Evolutionary conservation across 2,113 vertebrate genomes (phyloP), one percentile per base, ranked within the genome.

Genomic region (Gasterosteus aculeatus): DNA sequence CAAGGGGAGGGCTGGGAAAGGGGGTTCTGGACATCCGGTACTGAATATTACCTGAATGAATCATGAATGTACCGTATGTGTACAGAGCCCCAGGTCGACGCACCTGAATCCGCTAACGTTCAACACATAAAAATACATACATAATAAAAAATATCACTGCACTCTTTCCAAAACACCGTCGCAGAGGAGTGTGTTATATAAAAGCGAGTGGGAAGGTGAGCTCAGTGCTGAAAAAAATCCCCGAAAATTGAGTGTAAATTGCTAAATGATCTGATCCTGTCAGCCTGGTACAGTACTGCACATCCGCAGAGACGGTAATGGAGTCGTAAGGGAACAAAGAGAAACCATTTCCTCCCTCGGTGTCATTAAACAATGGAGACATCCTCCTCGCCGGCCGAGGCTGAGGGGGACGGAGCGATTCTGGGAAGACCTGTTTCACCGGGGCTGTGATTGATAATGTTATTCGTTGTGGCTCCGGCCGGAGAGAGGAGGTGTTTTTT

Each of bases 141-240:
- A 67, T 58, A 75, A 74, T 82, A 85, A 80, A 26, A 26, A 26
- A 26, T 26, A 26, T 77, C 46, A 66, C 77, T 76, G 69, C 71
- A 53, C 62, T 82, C 76, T 79, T 70, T 18, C 22, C 5, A 38
- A 38, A 75, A 75, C 51, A 35, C 68, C 78, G 57, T 68, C 33
- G 22, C 76, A 75, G 77, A 83, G 80, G 82, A 91, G 77, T 57
- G 5, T 85, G 86, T 89, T 91, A 90, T 60, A 73, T 90, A 88
- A 91, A 91, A 80, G 69, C n/a, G 67, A 86, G 87, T 90, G 81
- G 89, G 91, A 85, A 82, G 85, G 66, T 15, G 3, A 77, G 56
- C 78, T 80, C 54, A 67, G 67, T 2, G 53, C 71, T 78, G 74
- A 88, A 82, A 85, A 63, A 69, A 42, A 57, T 59, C 42, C 33